Evolutionary conservation across 2,113 vertebrate genomes (phyloP), one percentile per base, ranked within the genome.

Genomic region (Ursus arctos): DNA sequence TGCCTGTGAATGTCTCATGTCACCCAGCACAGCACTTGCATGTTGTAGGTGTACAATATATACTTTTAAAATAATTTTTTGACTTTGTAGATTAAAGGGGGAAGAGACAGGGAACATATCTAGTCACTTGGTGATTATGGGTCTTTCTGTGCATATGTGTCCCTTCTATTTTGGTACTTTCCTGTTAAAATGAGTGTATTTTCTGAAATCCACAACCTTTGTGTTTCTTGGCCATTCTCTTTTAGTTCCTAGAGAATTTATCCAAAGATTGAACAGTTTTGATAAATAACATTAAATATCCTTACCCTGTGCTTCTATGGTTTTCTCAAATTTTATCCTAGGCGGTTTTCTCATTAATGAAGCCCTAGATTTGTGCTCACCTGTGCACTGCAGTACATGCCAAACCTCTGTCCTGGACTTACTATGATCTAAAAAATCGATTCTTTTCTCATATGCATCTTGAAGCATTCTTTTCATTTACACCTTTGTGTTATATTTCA

Each of bases 11-110:
- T 24, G 14, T 47, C 40, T 43, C n/a, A 6, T 7, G 11, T 63
- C 51, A 79, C 24, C 7, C 47, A 51, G 14, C 13, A 47, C 1
- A 47, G 18, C 8, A 19, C 4, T 88, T 88, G 51, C 0, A 11
- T 13, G 2, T 43, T 65, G 3, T 21, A 55, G 43, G 47, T 51
- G 3, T 28, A 53, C 36, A 86, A 69, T 74, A 40, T 36, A 16
- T 7, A 69, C 26, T 61, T 82, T 72, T 26, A 13, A 67, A 55
- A 33, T 24, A 86, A 88, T 63, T 94, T 28, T 91, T 72, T 33
- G 9, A 63, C 55, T 97, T 96, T 88, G 24, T 36, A 61, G 22
- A 57, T 43, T 59, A 92, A 83, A 88, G 7, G 59, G 94, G 79
- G 79, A 65, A 59, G 18, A 92, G 11, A 76, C 2, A 53, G 47